Conservation (phyloP, 2,888 invertebrate genomes). For the Conops quadrifasciatus region DNA sequence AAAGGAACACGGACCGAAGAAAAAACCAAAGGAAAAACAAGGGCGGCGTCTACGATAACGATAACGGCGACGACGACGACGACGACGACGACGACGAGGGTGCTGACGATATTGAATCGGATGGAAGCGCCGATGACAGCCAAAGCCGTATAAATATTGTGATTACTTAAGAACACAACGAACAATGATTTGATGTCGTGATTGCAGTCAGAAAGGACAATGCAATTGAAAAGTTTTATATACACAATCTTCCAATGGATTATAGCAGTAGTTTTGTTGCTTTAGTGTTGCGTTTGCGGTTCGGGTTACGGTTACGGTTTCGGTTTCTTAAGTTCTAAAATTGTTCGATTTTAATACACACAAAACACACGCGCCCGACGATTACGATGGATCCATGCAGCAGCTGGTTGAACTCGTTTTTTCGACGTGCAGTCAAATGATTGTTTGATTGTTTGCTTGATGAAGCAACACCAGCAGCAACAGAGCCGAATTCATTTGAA, state of each 20-base stretch:
- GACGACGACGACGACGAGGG: neutral
- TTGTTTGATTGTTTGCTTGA: too few species aligned
- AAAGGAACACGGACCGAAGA: slow-evolving; percentile 1
- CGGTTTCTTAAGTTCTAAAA: too few species aligned
- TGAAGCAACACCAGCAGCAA: too few species aligned
- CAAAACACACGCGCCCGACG: too few species aligned
- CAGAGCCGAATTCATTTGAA: slow-evolving; percentile 14
- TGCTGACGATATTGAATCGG: too few species aligned
- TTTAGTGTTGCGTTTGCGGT: slow-evolving; percentile 8
- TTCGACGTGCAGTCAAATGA: too few species aligned
- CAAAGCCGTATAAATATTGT: neutral
- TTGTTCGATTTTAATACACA: too few species aligned
- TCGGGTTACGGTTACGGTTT: neutral
- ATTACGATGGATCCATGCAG: too few species aligned
- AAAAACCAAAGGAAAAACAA: neutral
- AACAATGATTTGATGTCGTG: neutral
- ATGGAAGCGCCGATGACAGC: neutral
- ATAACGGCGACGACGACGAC: neutral
- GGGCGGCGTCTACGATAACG: neutral
- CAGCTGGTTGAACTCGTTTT: too few species aligned
- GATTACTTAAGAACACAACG: slow-evolving; percentile 19
- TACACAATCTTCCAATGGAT: too few species aligned
- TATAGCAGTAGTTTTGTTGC: slow-evolving; percentile 5
- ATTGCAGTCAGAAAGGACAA: neutral
- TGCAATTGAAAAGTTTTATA: neutral